These are phyloP conservation scores for Drosophila triauraria DNA, from an alignment of 1,140 invertebrate genomes.

Conservation along the genomic window DNA sequence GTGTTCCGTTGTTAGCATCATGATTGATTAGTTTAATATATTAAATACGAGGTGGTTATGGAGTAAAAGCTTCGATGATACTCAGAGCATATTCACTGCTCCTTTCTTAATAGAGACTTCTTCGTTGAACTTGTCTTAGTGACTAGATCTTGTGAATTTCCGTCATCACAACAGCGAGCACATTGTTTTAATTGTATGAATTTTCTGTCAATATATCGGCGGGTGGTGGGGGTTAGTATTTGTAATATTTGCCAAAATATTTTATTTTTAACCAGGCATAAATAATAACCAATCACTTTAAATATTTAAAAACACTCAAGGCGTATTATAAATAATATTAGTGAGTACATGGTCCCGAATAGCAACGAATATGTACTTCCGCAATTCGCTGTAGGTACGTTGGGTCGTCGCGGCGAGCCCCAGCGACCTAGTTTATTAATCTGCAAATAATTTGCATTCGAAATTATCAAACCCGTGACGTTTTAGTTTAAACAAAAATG, in stretches of 20 bases:
- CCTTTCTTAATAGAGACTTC: neutral
- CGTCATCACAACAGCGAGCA: neutral
- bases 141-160: slow-evolving; percentile 5
- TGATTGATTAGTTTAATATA: slow-evolving; percentile 25
- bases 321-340: slow-evolving; percentile 6
- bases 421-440: slow-evolving; percentile 53
- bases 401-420: slow-evolving; percentile 58
- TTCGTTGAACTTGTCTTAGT: slow-evolving; percentile 18
- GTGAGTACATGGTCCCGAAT: slow-evolving; percentile 5
- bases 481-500: slow-evolving; percentile 62
- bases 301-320: neutral
- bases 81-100: neutral
- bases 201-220: slow-evolving; percentile 8
- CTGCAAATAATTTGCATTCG: slow-evolving; percentile 55
- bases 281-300: slow-evolving; percentile 7
- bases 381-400: slow-evolving; percentile 38
- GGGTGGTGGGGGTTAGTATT: slow-evolving; percentile 8
- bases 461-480: slow-evolving; percentile 56
- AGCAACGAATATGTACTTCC: slow-evolving; percentile 9
- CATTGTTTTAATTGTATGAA: neutral
- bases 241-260: neutral
- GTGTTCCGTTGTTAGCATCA: slow-evolving; percentile 84
- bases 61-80: slow-evolving; percentile 1
- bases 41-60: neutral
- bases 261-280: neutral